Evolutionary conservation across 2,797 vertebrate species (phyloP).

Genomic region (Myiothlypis chrysogaster): DNA sequence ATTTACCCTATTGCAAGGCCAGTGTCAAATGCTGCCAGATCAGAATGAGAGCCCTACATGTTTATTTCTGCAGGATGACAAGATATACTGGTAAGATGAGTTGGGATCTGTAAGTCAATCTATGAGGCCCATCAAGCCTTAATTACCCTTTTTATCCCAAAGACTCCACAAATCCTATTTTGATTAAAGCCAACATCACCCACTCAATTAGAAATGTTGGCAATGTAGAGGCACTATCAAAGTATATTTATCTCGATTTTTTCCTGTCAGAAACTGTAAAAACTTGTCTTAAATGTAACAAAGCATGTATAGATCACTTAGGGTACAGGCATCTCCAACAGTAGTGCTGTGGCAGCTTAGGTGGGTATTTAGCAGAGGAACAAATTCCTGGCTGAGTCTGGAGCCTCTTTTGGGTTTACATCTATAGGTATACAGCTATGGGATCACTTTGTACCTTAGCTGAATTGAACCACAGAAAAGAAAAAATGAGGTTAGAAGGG

Average conservation of each 20-base stretch:
- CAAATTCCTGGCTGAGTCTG: background rate
- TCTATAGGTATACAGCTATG: background rate
- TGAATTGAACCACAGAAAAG: background rate
- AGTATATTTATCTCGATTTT: background rate
- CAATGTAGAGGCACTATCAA: background rate
- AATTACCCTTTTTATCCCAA: background rate
- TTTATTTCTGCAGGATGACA: background rate
- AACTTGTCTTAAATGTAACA: background rate
- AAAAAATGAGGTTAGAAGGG: background rate
- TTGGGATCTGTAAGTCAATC: background rate
- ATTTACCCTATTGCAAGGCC: background rate
- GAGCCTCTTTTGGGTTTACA: background rate
- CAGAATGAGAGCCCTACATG: background rate
- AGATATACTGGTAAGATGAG: background rate
- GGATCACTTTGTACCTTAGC: background rate
- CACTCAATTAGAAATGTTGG: background rate
- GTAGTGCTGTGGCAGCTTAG: background rate
- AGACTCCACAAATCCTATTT: background rate
- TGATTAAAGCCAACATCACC: background rate
- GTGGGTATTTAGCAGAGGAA: background rate
- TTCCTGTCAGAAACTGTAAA: background rate
- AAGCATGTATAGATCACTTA: accelerated
- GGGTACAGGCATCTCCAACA: background rate
- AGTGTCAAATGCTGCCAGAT: background rate
- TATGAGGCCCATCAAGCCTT: background rate